Evolutionary conservation across 2,797 vertebrate genomes (phyloP), one percentile per base, ranked within the genome.

Genomic region (Karalla daura): DNA sequence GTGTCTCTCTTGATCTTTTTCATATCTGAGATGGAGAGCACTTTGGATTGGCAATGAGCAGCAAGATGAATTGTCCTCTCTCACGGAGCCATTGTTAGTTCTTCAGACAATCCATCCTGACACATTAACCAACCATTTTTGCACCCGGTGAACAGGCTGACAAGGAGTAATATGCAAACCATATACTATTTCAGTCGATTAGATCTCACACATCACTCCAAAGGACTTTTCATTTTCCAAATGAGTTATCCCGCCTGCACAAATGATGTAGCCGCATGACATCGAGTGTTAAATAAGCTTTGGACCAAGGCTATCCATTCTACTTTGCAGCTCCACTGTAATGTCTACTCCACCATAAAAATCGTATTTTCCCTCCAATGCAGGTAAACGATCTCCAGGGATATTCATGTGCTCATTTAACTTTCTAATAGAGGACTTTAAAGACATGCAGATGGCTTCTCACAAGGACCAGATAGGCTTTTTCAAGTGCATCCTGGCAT

Each of bases 231-330:
- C 87, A 91, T 93, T 93, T 93, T 93, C 89, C 90, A 90, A 89
- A 90, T 82, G 89, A 91, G 82, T 93, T 92, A 76, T 88, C 85
- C 87, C 87, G 82, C 86, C 84, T 85, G 76, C 78, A 80, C 87
- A 88, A 91, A 90, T 84, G 86, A 83, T 86, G 85, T 68, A 87
- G 90, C 83, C 81, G 89, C 89, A 89, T 85, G 89, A 91, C 89
- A 88, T 91, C 83, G 88, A 88, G 82, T 90, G 90, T 92, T 92
- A 93, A 93, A 93, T 93, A 92, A 91, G 90, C 90, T 91, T 74
- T 47, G 60, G 84, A 83, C 84, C 70, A 46, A 55, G 78, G 88
- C 88, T 72, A 92, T 93, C 86, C 88, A 91, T 92, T 92, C 85
- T 91, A 78, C 86, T 93, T 90, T 89, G 86, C 41, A 67, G 60